Evolutionary conservation across 2,888 invertebrate genomes (phyloP), one percentile per base, ranked within the genome.

Genomic region (Hemicrepidius hirtus): DNA sequence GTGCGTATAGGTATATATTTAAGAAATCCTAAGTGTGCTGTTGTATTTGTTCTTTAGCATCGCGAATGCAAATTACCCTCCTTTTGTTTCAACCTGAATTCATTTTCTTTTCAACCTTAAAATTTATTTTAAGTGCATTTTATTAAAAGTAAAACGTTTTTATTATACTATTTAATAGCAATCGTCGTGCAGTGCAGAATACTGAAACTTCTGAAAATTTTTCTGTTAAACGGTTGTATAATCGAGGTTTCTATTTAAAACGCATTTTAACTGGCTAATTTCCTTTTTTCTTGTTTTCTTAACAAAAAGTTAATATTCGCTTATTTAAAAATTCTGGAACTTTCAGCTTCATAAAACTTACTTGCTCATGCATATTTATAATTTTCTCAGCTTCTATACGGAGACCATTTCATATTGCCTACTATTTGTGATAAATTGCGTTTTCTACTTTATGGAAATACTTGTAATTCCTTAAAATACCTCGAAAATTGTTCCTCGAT

Each of bases 361-460:
- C 35, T 32, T 32, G 3, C 32, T 55, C 55, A 55, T 55, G 55
- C 28, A 55, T 55, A 55, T 55, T 55, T 55, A 55, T 55, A 55
- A 32, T 55, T 55, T 55, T 28, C 32, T 16, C 32, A 32, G 16
- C 16, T 55, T 18, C 13, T 32, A n/a, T n/a, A 32, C 24, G 55
- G 7, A 55, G 28, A 35, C 13, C 32, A 35, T 9, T 13, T 35
- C 7, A 32, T 35, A 32, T 16, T 55, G 55, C 55, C 24, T 18
- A 35, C 16, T 32, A 55, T 18, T 55, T 55, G 16, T 55, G 32
- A 55, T 55, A 55, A 55, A 55, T 55, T 55, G 55, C 32, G 32
- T 55, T 55, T 55, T 55, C 55, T 18, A 28, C 35, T 55, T 55
- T 32, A 28, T 32, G 32, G 24, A 55, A 28, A 55, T 55, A 35